phyloP scores from a whole-genome alignment of 2,797 vertebrate genomes.

The Enteromius treurensis region DNA sequence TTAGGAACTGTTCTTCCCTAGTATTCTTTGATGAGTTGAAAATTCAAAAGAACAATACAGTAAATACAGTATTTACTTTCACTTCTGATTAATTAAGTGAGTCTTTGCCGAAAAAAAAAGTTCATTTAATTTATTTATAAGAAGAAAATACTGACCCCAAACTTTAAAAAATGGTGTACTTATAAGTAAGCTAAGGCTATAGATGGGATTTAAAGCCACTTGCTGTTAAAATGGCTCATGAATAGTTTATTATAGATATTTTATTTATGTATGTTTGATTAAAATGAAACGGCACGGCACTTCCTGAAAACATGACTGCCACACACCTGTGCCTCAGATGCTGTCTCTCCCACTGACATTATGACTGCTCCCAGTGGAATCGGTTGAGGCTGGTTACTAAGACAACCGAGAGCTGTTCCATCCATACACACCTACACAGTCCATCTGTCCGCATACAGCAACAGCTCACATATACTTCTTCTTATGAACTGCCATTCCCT shows the following conservation, averaged over 20 bases:
- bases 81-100: neutral
- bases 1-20: neutral
- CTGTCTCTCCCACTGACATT: constrained; percentile 67
- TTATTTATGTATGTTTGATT: constrained; percentile 40
- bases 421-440: constrained; percentile 73
- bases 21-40: neutral
- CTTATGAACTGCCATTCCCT: constrained; percentile 16
- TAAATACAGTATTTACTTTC: neutral
- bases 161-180: neutral
- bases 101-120: neutral
- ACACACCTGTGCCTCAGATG: constrained; percentile 78
- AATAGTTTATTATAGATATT: constrained; percentile 33
- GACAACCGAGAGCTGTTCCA: constrained; percentile 70
- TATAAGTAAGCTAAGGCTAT: neutral
- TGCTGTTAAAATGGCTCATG: constrained; percentile 27
- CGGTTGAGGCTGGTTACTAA: constrained; percentile 75
- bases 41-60: neutral
- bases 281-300: constrained; percentile 6
- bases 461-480: constrained; percentile 14
- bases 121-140: neutral
- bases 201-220: constrained; percentile 12
- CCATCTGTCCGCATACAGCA: constrained; percentile 64
- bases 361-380: constrained; percentile 69
- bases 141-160: neutral
- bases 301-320: constrained; percentile 39